These are phyloP conservation scores for Caprella mutica DNA, from an alignment of 2,888 invertebrate genomes.

Conservation along the genomic window DNA sequence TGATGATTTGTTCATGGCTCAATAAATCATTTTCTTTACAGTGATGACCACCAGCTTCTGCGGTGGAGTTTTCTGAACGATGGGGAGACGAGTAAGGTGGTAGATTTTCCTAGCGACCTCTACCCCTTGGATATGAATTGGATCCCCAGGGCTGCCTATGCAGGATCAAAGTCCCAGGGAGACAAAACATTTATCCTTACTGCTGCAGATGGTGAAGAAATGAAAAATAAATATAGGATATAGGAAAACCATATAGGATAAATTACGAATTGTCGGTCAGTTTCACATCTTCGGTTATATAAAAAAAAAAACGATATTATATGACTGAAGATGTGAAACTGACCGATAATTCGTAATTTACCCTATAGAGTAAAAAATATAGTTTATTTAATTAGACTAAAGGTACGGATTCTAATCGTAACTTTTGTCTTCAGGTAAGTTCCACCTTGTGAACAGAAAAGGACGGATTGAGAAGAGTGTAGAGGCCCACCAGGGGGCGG, in stretches of 20 bases:
- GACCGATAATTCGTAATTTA: no score
- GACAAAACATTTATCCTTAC: constrained; percentile 69
- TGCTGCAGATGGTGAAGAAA: constrained; percentile 73
- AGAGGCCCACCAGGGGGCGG: constrained; percentile 78
- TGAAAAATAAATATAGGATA: constrained; percentile 4
- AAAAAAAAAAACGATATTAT: neutral
- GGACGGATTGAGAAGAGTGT: constrained; percentile 87
- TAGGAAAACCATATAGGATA: neutral
- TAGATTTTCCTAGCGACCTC: constrained; percentile 68
- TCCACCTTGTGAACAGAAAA: constrained; percentile 73
- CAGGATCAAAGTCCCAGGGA: constrained; percentile 43
- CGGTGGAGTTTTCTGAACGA: constrained; percentile 76
- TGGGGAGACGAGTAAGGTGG: constrained; percentile 57
- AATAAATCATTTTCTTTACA: constrained; percentile 40
- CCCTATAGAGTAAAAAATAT: no score
- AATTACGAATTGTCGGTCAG: no score
- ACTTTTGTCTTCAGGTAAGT: constrained; percentile 55
- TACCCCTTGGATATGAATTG: constrained; percentile 84
- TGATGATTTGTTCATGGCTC: no score
- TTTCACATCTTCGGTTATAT: no score
- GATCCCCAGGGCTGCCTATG: constrained; percentile 52
- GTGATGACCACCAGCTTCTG: constrained; percentile 82
- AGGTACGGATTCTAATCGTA: no score
- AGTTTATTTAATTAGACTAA: neutral
- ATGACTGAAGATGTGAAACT: no score